Conservation (phyloP, 2,888 invertebrate genomes). For the Diachrysia chrysitis region DNA sequence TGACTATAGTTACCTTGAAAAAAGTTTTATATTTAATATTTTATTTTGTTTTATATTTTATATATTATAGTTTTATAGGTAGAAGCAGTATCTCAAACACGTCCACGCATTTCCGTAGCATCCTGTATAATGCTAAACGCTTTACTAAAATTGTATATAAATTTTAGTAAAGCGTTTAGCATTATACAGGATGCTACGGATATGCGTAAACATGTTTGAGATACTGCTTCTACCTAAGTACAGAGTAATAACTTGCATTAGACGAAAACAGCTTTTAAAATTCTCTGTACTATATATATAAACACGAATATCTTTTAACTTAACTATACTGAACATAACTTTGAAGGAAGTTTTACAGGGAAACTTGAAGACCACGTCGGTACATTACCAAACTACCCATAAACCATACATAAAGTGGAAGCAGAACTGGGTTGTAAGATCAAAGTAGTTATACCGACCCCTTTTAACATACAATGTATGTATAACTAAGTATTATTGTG, state of each 20-base stretch:
- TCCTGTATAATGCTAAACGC: neutral
- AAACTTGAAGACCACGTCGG: slow-evolving; percentile 1
- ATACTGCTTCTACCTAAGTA: too few species aligned
- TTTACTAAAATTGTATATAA: neutral
- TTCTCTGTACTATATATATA: too few species aligned
- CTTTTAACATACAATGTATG: slow-evolving; percentile 3
- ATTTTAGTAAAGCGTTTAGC: neutral
- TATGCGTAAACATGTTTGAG: too few species aligned
- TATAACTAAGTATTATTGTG: neutral
- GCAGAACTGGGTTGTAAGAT: slow-evolving; percentile 7
- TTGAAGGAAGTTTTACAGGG: neutral
- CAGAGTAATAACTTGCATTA: too few species aligned
- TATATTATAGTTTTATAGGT: too few species aligned
- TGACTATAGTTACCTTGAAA: too few species aligned
- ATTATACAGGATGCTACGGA: too few species aligned
- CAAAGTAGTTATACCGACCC: slow-evolving; percentile 6
- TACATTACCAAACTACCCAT: slow-evolving; percentile 5
- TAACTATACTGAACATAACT: neutral
- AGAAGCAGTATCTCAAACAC: too few species aligned
- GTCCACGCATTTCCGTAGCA: too few species aligned
- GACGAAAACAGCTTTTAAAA: neutral
- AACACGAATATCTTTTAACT: neutral
- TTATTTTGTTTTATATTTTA: too few species aligned
- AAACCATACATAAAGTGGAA: slow-evolving; percentile 6
- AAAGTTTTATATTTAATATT: too few species aligned